These are phyloP conservation scores for Laupala kohalensis DNA, from an alignment of 1,140 invertebrate species.

Conservation along the genomic window DNA sequence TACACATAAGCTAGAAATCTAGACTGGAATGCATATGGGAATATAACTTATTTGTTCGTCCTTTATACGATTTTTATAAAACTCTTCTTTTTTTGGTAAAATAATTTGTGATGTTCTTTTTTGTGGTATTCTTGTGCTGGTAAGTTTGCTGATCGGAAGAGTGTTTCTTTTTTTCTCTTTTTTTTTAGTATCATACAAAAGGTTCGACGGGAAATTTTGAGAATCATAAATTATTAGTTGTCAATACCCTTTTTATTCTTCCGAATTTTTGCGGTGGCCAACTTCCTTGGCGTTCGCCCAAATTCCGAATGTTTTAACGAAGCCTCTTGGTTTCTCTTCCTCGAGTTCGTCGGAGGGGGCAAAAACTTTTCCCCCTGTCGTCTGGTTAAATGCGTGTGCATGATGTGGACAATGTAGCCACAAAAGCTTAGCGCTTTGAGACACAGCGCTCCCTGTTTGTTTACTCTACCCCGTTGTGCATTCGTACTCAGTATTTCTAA, in stretches of 20 bases:
- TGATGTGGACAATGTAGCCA: neutral
- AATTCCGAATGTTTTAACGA: neutral
- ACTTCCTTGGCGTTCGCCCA: neutral
- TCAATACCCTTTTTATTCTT: neutral
- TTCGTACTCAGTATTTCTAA: neutral
- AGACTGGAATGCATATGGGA: too few relatives aligned
- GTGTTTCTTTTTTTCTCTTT: too few relatives aligned
- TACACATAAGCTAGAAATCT: too few relatives aligned
- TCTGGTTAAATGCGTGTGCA: neutral
- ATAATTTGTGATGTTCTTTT: too few relatives aligned
- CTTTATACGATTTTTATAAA: too few relatives aligned
- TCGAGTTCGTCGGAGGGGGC: neutral
- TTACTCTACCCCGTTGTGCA: neutral
- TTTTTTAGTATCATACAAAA: too few relatives aligned
- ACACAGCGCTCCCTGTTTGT: neutral
- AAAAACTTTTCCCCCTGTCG: neutral
- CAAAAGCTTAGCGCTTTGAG: neutral
- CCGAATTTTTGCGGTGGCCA: neutral
- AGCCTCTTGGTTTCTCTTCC: neutral
- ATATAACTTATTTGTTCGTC: too few relatives aligned
- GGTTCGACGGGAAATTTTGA: neutral
- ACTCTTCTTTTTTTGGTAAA: too few relatives aligned
- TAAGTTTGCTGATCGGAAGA: too few relatives aligned
- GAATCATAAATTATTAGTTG: neutral
- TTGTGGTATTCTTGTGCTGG: too few relatives aligned